phyloP scores from a whole-genome alignment of 1,140 invertebrate species.

The Caenorhabditis remanei region DNA sequence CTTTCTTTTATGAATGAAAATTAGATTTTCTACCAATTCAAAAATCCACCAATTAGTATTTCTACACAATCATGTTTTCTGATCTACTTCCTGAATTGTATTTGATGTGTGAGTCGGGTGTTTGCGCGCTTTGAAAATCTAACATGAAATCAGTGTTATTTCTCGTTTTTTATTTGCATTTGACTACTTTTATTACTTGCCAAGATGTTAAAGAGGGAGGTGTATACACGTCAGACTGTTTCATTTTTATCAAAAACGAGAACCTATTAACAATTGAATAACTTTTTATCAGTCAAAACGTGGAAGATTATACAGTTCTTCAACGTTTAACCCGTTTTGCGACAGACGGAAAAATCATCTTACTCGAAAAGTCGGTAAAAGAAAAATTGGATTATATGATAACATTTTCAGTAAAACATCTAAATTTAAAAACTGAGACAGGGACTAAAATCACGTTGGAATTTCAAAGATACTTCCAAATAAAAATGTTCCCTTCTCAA shows the following conservation, averaged over 20 bases:
- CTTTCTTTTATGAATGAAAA: too few relatives aligned
- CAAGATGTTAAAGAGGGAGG: not conserved
- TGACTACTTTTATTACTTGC: slow-evolving; percentile 45
- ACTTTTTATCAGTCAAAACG: slow-evolving; percentile 43
- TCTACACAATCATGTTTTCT: not conserved
- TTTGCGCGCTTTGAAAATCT: slow-evolving; percentile 28
- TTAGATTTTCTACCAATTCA: too few relatives aligned
- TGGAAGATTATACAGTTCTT: slow-evolving; percentile 25
- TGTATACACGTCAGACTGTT: slow-evolving; percentile 14
- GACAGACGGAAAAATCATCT: not conserved
- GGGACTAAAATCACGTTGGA: too few relatives aligned
- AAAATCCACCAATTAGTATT: too few relatives aligned
- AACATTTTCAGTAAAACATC: too few relatives aligned
- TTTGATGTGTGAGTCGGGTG: slow-evolving; percentile 30
- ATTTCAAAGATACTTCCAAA: not conserved
- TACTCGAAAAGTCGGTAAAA: not conserved
- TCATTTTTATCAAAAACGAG: slow-evolving; percentile 37
- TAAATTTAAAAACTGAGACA: too few relatives aligned
- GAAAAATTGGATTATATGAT: not conserved
- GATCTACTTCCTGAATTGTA: slow-evolving; percentile 4
- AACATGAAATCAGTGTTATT: slow-evolving; percentile 42
- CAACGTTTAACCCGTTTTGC: not conserved
- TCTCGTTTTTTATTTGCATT: slow-evolving; percentile 39
- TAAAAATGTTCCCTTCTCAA: not conserved
- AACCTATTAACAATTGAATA: slow-evolving; percentile 42